Conservation (phyloP, 2,888 invertebrate species). For the Plebejus argus region DNA sequence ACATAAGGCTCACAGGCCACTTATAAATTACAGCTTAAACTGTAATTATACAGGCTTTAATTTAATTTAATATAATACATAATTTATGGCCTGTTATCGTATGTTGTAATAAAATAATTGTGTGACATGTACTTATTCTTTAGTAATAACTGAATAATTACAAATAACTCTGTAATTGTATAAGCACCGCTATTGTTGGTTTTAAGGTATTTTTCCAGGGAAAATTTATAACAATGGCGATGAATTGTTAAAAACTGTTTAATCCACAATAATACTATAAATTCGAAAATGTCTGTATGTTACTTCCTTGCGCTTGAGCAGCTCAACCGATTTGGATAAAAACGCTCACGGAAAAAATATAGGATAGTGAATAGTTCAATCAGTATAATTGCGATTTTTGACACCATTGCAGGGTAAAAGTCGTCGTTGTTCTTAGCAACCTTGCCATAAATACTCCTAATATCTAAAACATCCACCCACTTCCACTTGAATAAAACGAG, state of each 20-base stretch:
- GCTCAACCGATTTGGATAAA: too few relatives aligned
- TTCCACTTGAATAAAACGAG: too few relatives aligned
- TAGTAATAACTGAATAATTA: constrained; percentile 22
- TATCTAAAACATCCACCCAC: too few relatives aligned
- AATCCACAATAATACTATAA: not conserved
- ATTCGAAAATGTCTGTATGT: not conserved
- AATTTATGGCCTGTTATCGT: constrained; percentile 32
- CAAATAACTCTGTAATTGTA: constrained; percentile 14
- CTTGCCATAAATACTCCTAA: too few relatives aligned
- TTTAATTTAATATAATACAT: constrained; percentile 44
- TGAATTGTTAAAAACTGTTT: not conserved
- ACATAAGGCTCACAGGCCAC: constrained; percentile 57
- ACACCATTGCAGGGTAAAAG: too few relatives aligned
- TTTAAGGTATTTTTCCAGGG: constrained; percentile 26
- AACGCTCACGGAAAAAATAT: too few relatives aligned
- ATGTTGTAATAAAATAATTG: constrained; percentile 12
- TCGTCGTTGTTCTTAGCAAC: too few relatives aligned
- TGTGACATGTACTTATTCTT: constrained; percentile 15
- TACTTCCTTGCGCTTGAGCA: not conserved
- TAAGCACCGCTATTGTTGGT: constrained; percentile 8
- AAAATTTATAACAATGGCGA: constrained; percentile 20
- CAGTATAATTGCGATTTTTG: too few relatives aligned
- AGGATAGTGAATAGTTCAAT: too few relatives aligned
- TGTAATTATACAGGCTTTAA: constrained; percentile 48
- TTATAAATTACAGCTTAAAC: constrained; percentile 51